phyloP scores from a whole-genome alignment of 2,888 invertebrate species.

The Venusia cambrica region DNA sequence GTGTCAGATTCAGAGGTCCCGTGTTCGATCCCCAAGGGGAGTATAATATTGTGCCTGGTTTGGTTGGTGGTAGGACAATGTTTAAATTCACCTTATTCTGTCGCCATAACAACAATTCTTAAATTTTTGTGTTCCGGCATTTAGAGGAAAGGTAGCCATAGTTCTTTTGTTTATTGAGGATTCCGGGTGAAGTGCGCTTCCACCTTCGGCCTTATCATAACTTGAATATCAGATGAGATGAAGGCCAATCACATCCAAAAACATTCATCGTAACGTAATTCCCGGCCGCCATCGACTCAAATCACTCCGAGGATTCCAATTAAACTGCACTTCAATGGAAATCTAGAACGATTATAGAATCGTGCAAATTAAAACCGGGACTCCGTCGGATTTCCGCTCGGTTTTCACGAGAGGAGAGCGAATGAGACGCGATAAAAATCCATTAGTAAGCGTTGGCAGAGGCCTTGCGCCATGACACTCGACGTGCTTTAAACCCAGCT shows the following conservation, averaged over 20 bases:
- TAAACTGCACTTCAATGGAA: slow-evolving; percentile 73
- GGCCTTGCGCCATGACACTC: slow-evolving; percentile 54
- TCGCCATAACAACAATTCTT: too few species aligned
- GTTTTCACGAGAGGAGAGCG: slow-evolving; percentile 73
- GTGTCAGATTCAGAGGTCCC: too few species aligned
- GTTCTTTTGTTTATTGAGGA: too few species aligned
- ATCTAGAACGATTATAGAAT: slow-evolving; percentile 74
- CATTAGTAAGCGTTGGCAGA: slow-evolving; percentile 59
- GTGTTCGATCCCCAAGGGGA: too few species aligned
- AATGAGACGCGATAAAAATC: slow-evolving; percentile 70
- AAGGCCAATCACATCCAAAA: slow-evolving; percentile 16
- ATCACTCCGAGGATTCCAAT: slow-evolving; percentile 64
- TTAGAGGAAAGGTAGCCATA: too few species aligned
- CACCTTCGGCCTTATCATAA: too few species aligned
- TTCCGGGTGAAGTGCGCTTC: too few species aligned
- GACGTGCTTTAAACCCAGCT: slow-evolving; percentile 38
- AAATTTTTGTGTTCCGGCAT: too few species aligned
- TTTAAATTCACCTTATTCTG: too few species aligned
- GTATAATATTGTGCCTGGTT: too few species aligned
- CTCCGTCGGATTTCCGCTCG: slow-evolving; percentile 67
- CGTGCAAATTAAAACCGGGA: slow-evolving; percentile 71
- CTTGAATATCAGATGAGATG: too few species aligned
- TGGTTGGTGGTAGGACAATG: too few species aligned
- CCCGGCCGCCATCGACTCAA: slow-evolving; percentile 54
- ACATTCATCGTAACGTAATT: slow-evolving; percentile 18